Percentiles rank a stretch among this genome's conserved stretches.
Evolutionary conservation across 2,797 vertebrate genomes (phyloP).

Genomic region (Australoheros facetus): DNA sequence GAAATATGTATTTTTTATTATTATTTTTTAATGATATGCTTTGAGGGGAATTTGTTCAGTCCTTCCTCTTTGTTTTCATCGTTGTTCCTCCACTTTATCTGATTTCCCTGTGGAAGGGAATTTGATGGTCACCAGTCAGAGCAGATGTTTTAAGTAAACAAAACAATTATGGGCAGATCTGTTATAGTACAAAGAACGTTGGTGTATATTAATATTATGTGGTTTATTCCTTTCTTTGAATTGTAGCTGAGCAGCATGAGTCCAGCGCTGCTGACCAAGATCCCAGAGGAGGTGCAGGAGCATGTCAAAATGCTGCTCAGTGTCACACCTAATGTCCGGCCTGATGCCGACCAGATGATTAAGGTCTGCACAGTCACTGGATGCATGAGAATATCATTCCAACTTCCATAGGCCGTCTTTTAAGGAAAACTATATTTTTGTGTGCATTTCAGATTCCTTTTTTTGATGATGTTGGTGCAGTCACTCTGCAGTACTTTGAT

Average conservation of each 20-base stretch:
- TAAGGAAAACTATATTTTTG: neutral
- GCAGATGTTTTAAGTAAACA: neutral
- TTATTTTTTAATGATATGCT: no score
- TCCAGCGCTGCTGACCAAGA: conserved; percentile 85
- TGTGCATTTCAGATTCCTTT: conserved; percentile 88
- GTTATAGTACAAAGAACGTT: neutral
- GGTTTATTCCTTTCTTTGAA: neutral
- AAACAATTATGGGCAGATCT: neutral
- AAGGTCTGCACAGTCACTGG: conserved; percentile 82
- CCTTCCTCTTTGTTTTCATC: neutral
- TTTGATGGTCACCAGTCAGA: neutral
- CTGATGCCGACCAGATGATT: conserved; percentile 97
- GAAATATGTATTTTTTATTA: no score
- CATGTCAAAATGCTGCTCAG: conserved; percentile 96
- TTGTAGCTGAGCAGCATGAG: conserved; percentile 90
- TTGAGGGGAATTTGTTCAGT: no score
- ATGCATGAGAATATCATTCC: neutral
- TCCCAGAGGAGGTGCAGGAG: conserved; percentile 93
- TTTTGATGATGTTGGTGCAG: conserved; percentile 95
- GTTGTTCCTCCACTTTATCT: neutral
- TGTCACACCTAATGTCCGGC: conserved; percentile 91
- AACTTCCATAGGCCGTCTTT: neutral
- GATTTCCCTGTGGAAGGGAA: neutral
- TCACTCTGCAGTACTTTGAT: conserved; percentile 98
- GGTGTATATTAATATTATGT: neutral